These are phyloP conservation scores for Oegoconia quadripuncta DNA, from an alignment of 2,888 invertebrate genomes.

Conservation along the genomic window DNA sequence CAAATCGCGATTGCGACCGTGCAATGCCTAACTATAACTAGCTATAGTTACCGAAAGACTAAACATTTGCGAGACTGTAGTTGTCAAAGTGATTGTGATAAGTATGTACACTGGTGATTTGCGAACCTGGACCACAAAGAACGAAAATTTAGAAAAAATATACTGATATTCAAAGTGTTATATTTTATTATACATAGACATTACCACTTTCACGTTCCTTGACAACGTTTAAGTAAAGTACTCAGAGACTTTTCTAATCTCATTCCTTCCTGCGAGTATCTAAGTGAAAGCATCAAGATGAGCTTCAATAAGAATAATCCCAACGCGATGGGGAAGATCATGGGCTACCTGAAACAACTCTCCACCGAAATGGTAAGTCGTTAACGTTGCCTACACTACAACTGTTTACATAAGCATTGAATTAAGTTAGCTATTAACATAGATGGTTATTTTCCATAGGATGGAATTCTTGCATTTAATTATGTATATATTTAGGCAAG, in stretches of 20 bases:
- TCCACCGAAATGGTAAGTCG: slow-evolving; percentile 74
- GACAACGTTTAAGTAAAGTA: slow-evolving; percentile 34
- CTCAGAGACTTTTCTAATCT: slow-evolving; percentile 22
- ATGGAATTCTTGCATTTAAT: slow-evolving; percentile 21
- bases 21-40: slow-evolving; percentile 24
- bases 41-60: slow-evolving; percentile 11
- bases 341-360: slow-evolving; percentile 73
- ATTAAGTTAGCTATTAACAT: slow-evolving; percentile 9
- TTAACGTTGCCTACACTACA: too few species aligned
- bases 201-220: slow-evolving; percentile 69
- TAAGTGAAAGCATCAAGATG: slow-evolving; percentile 57
- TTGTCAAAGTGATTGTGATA: slow-evolving; percentile 48
- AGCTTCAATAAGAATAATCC: slow-evolving; percentile 76
- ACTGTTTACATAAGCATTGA: not conserved
- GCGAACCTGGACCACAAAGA: slow-evolving; percentile 64
- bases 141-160: slow-evolving; percentile 32
- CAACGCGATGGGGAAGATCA: slow-evolving; percentile 72
- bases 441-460: slow-evolving; percentile 19
- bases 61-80: slow-evolving; percentile 6
- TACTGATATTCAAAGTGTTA: slow-evolving; percentile 34
- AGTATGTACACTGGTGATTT: slow-evolving; percentile 46
- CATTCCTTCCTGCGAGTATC: slow-evolving; percentile 15
- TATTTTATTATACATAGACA: slow-evolving; percentile 55
- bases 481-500: too few species aligned
- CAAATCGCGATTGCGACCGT: slow-evolving; percentile 40